These are phyloP conservation scores for Hirtodrosophila alboralis DNA, from an alignment of 2,888 invertebrate genomes.

Conservation along the genomic window DNA sequence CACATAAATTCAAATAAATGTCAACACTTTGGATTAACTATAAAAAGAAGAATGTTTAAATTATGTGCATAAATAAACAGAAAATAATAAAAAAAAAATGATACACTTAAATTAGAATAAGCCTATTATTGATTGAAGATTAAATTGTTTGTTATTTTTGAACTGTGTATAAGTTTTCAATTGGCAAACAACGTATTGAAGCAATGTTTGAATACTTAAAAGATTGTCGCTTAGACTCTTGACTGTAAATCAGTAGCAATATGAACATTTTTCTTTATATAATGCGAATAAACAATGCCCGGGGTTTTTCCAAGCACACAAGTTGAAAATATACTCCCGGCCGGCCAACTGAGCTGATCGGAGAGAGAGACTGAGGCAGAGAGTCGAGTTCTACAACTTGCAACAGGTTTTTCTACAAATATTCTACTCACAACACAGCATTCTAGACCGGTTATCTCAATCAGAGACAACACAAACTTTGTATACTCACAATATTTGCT, in stretches of 20 bases:
- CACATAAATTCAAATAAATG: no score
- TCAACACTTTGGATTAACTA: no score
- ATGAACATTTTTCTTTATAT: conserved; percentile 36
- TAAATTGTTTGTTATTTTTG: no score
- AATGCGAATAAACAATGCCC: conserved; percentile 41
- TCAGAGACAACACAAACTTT: conserved; percentile 9
- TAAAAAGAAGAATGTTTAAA: no score
- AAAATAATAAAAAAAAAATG: no score
- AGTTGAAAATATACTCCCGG: neutral
- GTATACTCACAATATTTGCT: conserved; percentile 9
- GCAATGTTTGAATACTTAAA: neutral
- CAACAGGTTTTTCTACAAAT: conserved; percentile 28
- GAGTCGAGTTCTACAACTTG: neutral
- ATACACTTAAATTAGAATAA: no score
- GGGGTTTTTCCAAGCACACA: conserved; percentile 56
- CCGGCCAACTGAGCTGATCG: conserved; percentile 10
- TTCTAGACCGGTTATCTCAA: conserved; percentile 47
- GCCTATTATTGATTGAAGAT: no score
- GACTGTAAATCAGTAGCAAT: conserved; percentile 1
- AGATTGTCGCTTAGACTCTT: neutral
- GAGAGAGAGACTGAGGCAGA: no score
- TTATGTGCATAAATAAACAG: no score
- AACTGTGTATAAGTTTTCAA: no score
- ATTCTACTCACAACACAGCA: conserved; percentile 29
- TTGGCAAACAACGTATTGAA: conserved; percentile 4